Percentiles rank a stretch among this genome's conserved stretches.
These are phyloP conservation scores for Burhinus oedicnemus DNA, from an alignment of 2,113 vertebrate genomes.

Conservation along the genomic window DNA sequence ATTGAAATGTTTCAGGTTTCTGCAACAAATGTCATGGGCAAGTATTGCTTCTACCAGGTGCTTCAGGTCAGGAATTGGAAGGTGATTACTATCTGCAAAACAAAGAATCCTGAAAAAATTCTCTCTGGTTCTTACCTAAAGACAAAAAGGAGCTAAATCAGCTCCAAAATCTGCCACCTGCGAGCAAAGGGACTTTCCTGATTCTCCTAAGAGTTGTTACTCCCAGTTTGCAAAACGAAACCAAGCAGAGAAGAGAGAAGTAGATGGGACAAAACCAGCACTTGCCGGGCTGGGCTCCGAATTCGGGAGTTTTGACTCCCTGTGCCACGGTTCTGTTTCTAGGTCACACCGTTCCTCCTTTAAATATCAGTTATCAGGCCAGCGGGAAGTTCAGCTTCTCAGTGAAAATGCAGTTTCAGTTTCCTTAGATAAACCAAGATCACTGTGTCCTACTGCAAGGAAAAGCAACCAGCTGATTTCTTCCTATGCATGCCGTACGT, in stretches of 20 bases:
- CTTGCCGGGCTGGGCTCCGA: neutral
- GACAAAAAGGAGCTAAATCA: neutral
- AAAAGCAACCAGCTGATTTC: neutral
- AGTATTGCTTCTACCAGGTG: neutral
- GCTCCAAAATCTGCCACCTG: neutral
- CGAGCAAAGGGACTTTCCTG: neutral
- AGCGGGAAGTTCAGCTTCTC: neutral
- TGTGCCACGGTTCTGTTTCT: neutral
- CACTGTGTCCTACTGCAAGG: slow-evolving; percentile 3
- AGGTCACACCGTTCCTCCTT: neutral
- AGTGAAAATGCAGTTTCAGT: neutral
- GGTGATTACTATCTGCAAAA: neutral
- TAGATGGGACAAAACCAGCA: neutral
- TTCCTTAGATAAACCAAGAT: slow-evolving; percentile 34
- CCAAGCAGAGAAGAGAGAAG: neutral
- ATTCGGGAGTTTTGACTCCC: neutral
- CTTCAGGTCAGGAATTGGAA: neutral
- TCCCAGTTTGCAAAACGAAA: neutral
- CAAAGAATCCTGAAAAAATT: neutral
- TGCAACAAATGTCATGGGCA: neutral
- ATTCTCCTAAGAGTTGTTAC: neutral
- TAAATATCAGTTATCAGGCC: neutral
- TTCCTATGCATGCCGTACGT: neutral
- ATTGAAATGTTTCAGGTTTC: neutral
- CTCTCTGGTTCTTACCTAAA: neutral